A percentile compares a stretch with the other conserved stretches of the same genome.
phyloP scores from a whole-genome alignment of 2,113 vertebrate genomes.

The Calyptomena viridis region DNA sequence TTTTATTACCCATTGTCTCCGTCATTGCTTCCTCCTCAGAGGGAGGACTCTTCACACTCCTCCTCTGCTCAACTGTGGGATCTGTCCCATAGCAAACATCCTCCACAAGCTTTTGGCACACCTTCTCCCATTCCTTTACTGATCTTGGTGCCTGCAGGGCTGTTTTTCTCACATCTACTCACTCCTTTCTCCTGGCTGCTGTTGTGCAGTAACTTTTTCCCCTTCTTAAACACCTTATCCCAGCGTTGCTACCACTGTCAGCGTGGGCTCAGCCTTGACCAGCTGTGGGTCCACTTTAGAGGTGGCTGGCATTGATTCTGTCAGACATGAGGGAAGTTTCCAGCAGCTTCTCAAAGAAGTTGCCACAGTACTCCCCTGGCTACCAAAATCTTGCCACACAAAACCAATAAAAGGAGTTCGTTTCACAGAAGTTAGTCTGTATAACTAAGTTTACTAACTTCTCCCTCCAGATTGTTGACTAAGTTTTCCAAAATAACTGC shows the following conservation, averaged over 20 bases:
- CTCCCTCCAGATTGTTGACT: not conserved
- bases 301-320: not conserved
- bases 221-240: not conserved
- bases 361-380: not conserved
- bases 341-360: not conserved
- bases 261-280: not conserved
- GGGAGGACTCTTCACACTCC: not conserved
- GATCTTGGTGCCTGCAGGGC: not conserved
- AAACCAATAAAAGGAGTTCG: not conserved
- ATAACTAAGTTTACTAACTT: not conserved
- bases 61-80: not conserved
- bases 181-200: not conserved
- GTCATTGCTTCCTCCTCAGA: not conserved
- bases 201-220: not conserved
- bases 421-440: not conserved
- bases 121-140: not conserved
- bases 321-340: accelerated
- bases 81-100: not conserved
- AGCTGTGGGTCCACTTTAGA: not conserved
- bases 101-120: not conserved
- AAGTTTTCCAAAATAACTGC: not conserved
- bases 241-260: not conserved
- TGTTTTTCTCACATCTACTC: not conserved
- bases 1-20: not conserved
- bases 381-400: not conserved